Evolutionary conservation across 2,113 vertebrate genomes (phyloP).

Genomic region (Danionella cerebrum): DNA sequence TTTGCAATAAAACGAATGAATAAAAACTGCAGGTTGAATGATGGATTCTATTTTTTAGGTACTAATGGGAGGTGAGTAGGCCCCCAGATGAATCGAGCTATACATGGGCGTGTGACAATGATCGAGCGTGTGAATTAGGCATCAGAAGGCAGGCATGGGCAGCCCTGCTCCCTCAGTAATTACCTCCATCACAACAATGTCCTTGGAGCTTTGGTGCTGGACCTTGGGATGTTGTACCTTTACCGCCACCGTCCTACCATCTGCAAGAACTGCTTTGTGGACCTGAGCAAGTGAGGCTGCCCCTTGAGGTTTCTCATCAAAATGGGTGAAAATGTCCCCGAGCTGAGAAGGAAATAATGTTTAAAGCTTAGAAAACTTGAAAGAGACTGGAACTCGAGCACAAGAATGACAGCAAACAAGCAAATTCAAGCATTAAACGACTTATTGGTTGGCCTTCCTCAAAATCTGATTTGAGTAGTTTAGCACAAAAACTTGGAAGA

Average conservation of each 20-base stretch:
- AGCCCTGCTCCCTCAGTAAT: conserved; percentile 20
- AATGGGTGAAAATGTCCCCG: conserved; percentile 80
- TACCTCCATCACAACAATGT: conserved; percentile 95
- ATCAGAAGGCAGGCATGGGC: conserved; percentile 1
- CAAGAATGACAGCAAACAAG: neutral
- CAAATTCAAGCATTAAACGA: no score
- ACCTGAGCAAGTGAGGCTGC: conserved; percentile 96
- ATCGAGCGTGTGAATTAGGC: conserved; percentile 32
- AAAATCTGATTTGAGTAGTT: no score
- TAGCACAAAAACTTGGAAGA: no score
- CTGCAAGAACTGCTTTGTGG: conserved; percentile 84
- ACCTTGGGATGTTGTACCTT: conserved; percentile 98
- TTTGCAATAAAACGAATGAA: conserved; percentile 8
- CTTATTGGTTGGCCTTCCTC: no score
- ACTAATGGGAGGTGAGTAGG: conserved; percentile 14
- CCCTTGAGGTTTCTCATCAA: conserved; percentile 83
- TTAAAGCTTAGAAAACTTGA: conserved; percentile 4
- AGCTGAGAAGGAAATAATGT: conserved; percentile 60
- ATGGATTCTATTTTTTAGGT: conserved; percentile 28
- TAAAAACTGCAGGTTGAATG: conserved; percentile 14
- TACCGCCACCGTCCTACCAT: conserved; percentile 89
- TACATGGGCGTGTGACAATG: conserved; percentile 28
- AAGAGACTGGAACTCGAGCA: neutral
- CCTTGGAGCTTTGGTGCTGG: conserved; percentile 80
- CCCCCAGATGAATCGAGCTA: neutral